Conservation (phyloP, 2,113 vertebrate species). For the Elaphurus davidianus region DNA sequence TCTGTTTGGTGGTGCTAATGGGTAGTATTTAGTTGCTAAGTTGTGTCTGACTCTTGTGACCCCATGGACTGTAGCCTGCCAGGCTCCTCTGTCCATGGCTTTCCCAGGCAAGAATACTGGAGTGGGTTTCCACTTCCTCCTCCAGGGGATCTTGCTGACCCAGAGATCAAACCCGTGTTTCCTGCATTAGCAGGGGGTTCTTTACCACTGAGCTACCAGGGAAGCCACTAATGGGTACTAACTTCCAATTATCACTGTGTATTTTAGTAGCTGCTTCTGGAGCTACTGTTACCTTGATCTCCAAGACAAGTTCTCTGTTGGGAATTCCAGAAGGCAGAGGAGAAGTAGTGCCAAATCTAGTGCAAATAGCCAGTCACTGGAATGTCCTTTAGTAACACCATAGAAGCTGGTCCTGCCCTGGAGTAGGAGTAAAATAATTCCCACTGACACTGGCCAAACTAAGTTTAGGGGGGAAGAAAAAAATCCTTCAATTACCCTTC, state of each 20-base stretch:
- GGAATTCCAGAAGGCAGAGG: background rate
- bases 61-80: background rate
- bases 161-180: fast-evolving
- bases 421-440: slow-evolving; percentile 52
- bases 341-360: background rate
- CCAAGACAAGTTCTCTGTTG: background rate
- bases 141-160: background rate
- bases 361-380: background rate
- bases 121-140: background rate
- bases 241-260: background rate
- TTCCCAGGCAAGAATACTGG: background rate
- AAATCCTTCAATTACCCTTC: slow-evolving; percentile 70
- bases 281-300: background rate
- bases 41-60: background rate
- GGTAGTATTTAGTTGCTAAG: background rate
- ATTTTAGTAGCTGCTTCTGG: slow-evolving; percentile 33
- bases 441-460: slow-evolving; percentile 49
- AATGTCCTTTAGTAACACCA: background rate
- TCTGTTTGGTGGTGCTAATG: background rate
- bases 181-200: background rate
- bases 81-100: background rate
- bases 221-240: background rate
- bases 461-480: background rate
- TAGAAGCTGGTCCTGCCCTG: background rate
- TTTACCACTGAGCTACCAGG: background rate